phyloP scores from a whole-genome alignment of 2,888 invertebrate genomes.

The Caenorhabditis sinica region DNA sequence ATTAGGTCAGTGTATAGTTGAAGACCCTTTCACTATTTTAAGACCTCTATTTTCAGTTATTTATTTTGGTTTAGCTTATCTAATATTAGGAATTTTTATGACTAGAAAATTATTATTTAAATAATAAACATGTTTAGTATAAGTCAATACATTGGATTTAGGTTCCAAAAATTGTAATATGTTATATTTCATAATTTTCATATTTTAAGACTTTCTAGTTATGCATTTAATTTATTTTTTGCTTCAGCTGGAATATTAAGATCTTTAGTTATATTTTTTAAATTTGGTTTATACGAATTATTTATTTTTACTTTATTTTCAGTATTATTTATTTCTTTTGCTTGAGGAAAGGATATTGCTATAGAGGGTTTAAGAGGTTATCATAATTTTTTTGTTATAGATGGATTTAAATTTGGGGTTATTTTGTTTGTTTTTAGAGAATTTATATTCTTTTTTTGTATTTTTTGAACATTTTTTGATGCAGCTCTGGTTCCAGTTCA shows the following conservation, averaged over 20 bases:
- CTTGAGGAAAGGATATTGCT: slow-evolving; percentile 78
- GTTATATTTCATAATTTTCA: slow-evolving; percentile 80
- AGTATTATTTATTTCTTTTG: slow-evolving; percentile 75
- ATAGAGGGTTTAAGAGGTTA: slow-evolving; percentile 78
- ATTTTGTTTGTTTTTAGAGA: slow-evolving; percentile 89
- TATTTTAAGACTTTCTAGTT: slow-evolving; percentile 78
- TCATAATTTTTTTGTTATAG: slow-evolving; percentile 81
- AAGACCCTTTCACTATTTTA: slow-evolving; percentile 73
- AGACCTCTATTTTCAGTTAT: slow-evolving; percentile 74
- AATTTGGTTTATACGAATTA: slow-evolving; percentile 73
- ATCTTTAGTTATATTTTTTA: slow-evolving; percentile 79
- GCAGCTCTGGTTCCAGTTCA: slow-evolving; percentile 85
- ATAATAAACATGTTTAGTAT: slow-evolving; percentile 71
- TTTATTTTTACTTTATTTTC: slow-evolving; percentile 75
- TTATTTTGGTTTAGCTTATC: slow-evolving; percentile 74
- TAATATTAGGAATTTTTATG: slow-evolving; percentile 71
- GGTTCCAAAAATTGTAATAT: slow-evolving; percentile 72
- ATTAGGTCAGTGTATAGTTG: slow-evolving; percentile 74
- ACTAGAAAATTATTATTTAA: slow-evolving; percentile 70
- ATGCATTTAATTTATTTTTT: slow-evolving; percentile 78
- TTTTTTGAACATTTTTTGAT: slow-evolving; percentile 86
- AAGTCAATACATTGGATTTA: slow-evolving; percentile 75
- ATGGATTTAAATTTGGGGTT: slow-evolving; percentile 86
- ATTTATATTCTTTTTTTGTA: slow-evolving; percentile 87
- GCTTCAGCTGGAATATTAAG: slow-evolving; percentile 60